phyloP scores from a whole-genome alignment of 2,113 vertebrate species.

The Alligator mississippiensis region DNA sequence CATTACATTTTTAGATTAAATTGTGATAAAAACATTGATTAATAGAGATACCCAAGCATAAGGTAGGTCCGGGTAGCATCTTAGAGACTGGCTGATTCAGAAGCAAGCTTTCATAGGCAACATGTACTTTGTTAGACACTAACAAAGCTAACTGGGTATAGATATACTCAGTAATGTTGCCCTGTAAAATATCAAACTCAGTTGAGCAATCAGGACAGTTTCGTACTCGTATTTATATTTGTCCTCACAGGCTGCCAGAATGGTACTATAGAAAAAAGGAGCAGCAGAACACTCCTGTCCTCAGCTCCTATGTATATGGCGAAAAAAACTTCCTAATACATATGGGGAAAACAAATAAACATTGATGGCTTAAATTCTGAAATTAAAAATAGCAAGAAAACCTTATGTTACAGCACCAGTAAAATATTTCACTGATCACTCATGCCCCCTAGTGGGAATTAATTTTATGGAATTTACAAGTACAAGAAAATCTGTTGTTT shows the following conservation, averaged over 20 bases:
- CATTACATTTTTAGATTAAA: neutral
- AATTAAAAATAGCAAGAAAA: neutral
- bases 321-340: neutral
- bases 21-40: neutral
- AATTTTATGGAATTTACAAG: neutral
- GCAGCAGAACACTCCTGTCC: fast-evolving
- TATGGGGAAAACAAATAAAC: neutral
- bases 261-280: fast-evolving
- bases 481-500: neutral
- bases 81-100: neutral
- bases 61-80: neutral
- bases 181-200: neutral
- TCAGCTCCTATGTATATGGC: neutral
- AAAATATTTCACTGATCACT: neutral
- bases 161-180: neutral
- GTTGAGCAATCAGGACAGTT: neutral
- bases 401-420: neutral
- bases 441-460: slow-evolving; percentile 68
- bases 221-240: fast-evolving
- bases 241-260: fast-evolving
- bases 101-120: no score
- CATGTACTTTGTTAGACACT: no score
- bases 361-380: neutral
- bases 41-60: neutral
- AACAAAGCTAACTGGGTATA: neutral